Base-by-base conservation (phyloP, 64 coral and sea anemone genomes). In the Dendronephthya gigantea region DNA sequence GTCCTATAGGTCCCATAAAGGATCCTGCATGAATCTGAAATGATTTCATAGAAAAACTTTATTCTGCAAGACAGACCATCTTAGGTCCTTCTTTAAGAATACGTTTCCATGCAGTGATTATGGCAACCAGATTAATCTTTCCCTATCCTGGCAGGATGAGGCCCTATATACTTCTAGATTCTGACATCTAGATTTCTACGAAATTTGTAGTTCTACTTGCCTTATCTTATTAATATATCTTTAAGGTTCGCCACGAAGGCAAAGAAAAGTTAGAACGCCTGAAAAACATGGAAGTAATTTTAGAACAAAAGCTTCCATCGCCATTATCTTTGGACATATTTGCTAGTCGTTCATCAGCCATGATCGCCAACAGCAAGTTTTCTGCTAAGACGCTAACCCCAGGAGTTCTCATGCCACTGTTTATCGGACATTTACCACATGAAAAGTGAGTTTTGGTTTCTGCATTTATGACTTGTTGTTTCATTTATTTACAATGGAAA, bases 251-350 rank as follows among this genome's bases (percentile, higher is more conserved):
- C 16, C 94, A 97, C 49, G 94, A 97, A 39, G 92, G 89, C 83
- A 97, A 91, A 17, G 94, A 97, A 29, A 91, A 97, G 68, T 88
- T 97, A 23, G 94, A 97, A 75, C 90, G 90, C 50, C 81, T 97
- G 35, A 86, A 84, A 74, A 89, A 90, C 51, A 93, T 90, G 70
- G 66, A 93, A 16, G 86, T 93, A 14, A 82, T 91, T 37, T 89
- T 97, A 82, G 94, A 97, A 38, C 92, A 86, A 55, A 97, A 97
- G 38, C 72, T 97, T 4, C 47, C 89, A 41, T 68, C 91, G 68
- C 40, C 87, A 5, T 33, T 93, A 49, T 39, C 95, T 59, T 87
- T 98, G 36, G 92, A 89, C 39, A 88, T 91, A 36, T 89, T 91
- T 58, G 72, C 87, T 3, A 91, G 92, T 58, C 92, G 87, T 50